A percentile compares a stretch with the other conserved stretches of the same genome.
Conservation (phyloP, 2,797 vertebrate species). For the Atherinosoma microstoma region DNA sequence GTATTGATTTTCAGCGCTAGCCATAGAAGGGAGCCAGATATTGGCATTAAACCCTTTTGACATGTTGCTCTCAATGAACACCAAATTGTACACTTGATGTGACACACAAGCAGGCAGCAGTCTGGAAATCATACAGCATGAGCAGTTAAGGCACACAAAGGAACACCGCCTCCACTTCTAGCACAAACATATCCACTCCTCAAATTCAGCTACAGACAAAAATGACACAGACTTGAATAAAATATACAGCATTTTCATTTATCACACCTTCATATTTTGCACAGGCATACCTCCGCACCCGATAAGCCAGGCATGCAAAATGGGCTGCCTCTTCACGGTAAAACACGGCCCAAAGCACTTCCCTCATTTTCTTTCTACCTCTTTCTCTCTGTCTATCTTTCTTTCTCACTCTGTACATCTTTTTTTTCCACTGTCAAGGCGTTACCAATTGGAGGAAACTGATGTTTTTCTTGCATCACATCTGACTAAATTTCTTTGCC, state of each 20-base stretch:
- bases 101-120: conserved; percentile 49
- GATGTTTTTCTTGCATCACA: conserved; percentile 59
- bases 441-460: conserved; percentile 57
- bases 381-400: conserved; percentile 16
- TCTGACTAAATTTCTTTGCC: conserved; percentile 58
- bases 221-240: conserved; percentile 39
- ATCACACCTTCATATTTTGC: conserved; percentile 60
- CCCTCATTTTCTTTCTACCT: conserved; percentile 16
- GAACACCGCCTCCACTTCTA: conserved; percentile 2
- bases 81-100: conserved; percentile 56
- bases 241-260: conserved; percentile 53
- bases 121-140: conserved; percentile 39
- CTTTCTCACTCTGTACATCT: conserved; percentile 36
- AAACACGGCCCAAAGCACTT: conserved; percentile 57
- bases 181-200: conserved; percentile 26
- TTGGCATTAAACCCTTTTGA: conserved; percentile 82
- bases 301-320: conserved; percentile 64
- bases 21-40: conserved; percentile 68
- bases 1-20: conserved; percentile 75
- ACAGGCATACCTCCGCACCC: conserved; percentile 30
- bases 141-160: conserved; percentile 20
- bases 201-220: conserved; percentile 51
- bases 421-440: conserved; percentile 44
- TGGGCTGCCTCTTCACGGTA: conserved; percentile 57
- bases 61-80: conserved; percentile 70